Evolutionary conservation across 2,888 invertebrate species (phyloP).

Genomic region (Polyommatus iphigenia): DNA sequence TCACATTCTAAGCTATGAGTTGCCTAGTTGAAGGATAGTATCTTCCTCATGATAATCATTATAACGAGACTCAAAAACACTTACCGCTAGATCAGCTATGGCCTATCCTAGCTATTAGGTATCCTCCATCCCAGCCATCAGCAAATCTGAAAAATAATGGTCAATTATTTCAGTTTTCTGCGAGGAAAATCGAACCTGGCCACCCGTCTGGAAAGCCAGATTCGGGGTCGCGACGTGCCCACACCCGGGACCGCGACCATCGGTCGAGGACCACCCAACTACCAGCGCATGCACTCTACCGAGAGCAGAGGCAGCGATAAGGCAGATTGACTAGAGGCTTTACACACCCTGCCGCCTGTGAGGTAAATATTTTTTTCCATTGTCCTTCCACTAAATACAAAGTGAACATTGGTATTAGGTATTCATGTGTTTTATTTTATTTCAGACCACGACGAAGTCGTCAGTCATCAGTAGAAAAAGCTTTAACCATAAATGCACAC

Average conservation of each 20-base stretch:
- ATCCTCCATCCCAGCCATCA: neutral
- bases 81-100: neutral
- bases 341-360: slow-evolving; percentile 78
- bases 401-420: neutral
- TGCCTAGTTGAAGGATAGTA: neutral
- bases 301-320: slow-evolving; percentile 89
- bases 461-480: slow-evolving; percentile 68
- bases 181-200: slow-evolving; percentile 88
- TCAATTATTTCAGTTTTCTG: slow-evolving; percentile 87
- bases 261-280: slow-evolving; percentile 85
- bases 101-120: neutral
- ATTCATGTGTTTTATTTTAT: neutral
- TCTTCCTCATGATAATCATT: neutral
- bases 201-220: slow-evolving; percentile 69
- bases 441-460: slow-evolving; percentile 72
- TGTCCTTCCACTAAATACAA: neutral
- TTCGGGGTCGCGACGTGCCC: slow-evolving; percentile 79
- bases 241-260: slow-evolving; percentile 86
- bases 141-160: neutral
- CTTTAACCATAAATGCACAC: slow-evolving; percentile 62
- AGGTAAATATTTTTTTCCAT: slow-evolving; percentile 48
- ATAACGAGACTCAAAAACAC: neutral
- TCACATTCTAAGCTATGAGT: neutral
- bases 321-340: slow-evolving; percentile 92
- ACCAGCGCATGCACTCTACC: slow-evolving; percentile 93